Percentiles rank a stretch among this genome's conserved stretches.
Evolutionary conservation across 2,113 vertebrate genomes (phyloP).

Genomic region (Eudyptes chrysolophus): DNA sequence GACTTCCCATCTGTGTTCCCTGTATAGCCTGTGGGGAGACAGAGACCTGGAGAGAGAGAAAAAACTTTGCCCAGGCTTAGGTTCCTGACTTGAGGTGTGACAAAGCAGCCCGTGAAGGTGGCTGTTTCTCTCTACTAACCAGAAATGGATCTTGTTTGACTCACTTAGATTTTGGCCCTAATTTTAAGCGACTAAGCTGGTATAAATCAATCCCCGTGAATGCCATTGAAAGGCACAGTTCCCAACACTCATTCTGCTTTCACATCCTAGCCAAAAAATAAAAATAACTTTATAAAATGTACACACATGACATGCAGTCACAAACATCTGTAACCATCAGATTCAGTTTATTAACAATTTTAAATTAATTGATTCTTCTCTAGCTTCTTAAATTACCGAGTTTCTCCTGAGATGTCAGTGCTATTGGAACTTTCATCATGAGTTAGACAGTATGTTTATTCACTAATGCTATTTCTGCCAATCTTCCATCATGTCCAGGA

Average conservation of each 20-base stretch:
- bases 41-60: not conserved
- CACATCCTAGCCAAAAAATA: not conserved
- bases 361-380: not conserved
- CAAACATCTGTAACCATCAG: not conserved
- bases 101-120: not conserved
- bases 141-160: not conserved
- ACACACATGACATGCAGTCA: not conserved
- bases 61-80: not conserved
- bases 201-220: not conserved
- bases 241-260: not conserved
- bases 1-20: not conserved
- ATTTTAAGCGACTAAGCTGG: not conserved
- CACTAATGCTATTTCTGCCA: not conserved
- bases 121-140: not conserved
- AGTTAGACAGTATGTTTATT: not conserved
- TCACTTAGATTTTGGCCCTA: not conserved
- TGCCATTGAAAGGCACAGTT: not conserved
- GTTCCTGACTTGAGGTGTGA: not conserved
- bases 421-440: not conserved
- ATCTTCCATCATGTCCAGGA: not conserved
- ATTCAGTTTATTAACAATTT: not conserved
- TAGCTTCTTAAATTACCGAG: not conserved
- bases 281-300: not conserved
- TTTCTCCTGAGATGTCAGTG: not conserved
- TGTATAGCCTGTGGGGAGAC: not conserved